Evolutionary conservation across 2,888 invertebrate species (phyloP).

Genomic region (Pedicia rivosa): DNA sequence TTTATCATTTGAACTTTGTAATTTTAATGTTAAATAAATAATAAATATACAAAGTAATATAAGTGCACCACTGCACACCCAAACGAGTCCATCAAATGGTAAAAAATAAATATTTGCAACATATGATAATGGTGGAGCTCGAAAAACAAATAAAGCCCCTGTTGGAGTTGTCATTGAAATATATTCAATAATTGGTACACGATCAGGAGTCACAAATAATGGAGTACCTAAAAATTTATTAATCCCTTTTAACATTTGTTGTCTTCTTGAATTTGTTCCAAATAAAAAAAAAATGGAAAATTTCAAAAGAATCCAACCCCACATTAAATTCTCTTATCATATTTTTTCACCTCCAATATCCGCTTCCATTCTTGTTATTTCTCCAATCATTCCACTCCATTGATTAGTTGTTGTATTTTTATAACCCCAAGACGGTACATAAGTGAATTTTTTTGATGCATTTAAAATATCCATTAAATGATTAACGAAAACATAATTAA

Average conservation of each 20-base stretch:
- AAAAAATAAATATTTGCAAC: slow-evolving; percentile 48
- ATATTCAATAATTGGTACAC: slow-evolving; percentile 32
- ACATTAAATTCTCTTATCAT: neutral
- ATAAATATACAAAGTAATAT: slow-evolving; percentile 17
- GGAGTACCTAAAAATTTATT: slow-evolving; percentile 25
- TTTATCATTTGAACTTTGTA: neutral
- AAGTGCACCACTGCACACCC: slow-evolving; percentile 39
- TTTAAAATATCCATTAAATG: slow-evolving; percentile 40
- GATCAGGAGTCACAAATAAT: slow-evolving; percentile 23
- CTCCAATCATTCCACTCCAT: slow-evolving; percentile 52
- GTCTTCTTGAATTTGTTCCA: slow-evolving; percentile 17
- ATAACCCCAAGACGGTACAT: slow-evolving; percentile 46
- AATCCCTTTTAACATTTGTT: no score
- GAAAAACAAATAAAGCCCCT: slow-evolving; percentile 42
- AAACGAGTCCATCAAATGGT: slow-evolving; percentile 45
- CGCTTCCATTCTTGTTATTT: slow-evolving; percentile 37
- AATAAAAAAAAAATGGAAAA: no score
- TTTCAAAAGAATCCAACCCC: no score
- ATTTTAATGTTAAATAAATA: slow-evolving; percentile 9
- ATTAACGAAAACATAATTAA: slow-evolving; percentile 41
- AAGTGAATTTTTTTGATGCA: slow-evolving; percentile 35
- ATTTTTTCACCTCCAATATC: slow-evolving; percentile 41
- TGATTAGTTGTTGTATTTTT: slow-evolving; percentile 32
- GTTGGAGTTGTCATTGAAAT: slow-evolving; percentile 38
- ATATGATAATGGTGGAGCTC: slow-evolving; percentile 46